Conservation (phyloP, 1,140 invertebrate genomes). For the Pseudomyrmex dendroicus region DNA sequence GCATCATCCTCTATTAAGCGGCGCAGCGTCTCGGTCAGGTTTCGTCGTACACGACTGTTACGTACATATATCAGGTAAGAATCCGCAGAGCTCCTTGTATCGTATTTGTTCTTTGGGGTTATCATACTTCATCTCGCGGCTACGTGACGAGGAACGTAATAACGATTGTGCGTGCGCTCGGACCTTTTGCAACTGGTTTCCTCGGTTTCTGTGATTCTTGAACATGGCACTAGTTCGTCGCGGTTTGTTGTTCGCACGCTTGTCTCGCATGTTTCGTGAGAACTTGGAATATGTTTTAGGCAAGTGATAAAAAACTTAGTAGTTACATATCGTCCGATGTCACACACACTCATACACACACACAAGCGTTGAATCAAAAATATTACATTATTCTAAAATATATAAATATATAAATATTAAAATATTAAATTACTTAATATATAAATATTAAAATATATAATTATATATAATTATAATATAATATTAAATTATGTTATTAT, state of each 20-base stretch:
- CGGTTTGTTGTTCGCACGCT: slow-evolving; percentile 72
- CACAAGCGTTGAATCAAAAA: neutral
- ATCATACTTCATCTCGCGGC: slow-evolving; percentile 79
- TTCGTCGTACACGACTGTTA: slow-evolving; percentile 57
- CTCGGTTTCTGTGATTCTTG: slow-evolving; percentile 79
- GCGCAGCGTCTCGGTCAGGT: slow-evolving; percentile 48
- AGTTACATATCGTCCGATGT: neutral
- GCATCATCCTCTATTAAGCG: slow-evolving; percentile 37
- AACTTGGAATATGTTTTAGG: slow-evolving; percentile 1
- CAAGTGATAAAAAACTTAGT: slow-evolving; percentile 2
- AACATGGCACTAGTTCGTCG: slow-evolving; percentile 68
- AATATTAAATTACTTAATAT: neutral
- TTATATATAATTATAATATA: too few species aligned
- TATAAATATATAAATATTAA: too few species aligned
- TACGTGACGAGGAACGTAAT: slow-evolving; percentile 81
- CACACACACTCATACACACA: too few species aligned
- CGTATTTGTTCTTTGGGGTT: slow-evolving; percentile 80
- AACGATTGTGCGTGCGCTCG: slow-evolving; percentile 74
- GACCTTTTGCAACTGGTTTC: slow-evolving; percentile 78
- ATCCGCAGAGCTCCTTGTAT: slow-evolving; percentile 72
- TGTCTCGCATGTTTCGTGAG: slow-evolving; percentile 19
- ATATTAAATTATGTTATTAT: too few species aligned
- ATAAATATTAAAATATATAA: too few species aligned
- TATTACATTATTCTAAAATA: neutral
- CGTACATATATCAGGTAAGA: slow-evolving; percentile 57